A percentile compares a stretch with the other conserved stretches of the same genome.
These are phyloP conservation scores for Drosophila colorata DNA, from an alignment of 2,888 invertebrate genomes.

Conservation along the genomic window DNA sequence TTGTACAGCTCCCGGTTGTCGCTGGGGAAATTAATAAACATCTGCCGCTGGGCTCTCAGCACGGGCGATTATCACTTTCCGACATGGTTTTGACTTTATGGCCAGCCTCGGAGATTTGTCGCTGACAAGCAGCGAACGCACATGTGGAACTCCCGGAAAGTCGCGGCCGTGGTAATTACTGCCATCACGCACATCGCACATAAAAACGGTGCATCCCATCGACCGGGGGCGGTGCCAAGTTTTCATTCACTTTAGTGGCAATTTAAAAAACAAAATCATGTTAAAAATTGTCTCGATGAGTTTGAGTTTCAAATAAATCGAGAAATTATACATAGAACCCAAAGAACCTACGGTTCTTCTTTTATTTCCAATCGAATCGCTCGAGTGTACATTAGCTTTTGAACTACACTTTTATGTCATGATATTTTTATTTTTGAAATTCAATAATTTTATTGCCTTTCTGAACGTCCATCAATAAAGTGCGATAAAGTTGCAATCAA, in stretches of 20 bases:
- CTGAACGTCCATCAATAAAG: slow-evolving; percentile 11
- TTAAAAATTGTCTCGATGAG: slow-evolving; percentile 1
- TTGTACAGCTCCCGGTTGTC: background rate
- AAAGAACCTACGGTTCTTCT: background rate
- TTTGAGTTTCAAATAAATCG: no score
- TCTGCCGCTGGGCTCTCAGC: slow-evolving; percentile 46
- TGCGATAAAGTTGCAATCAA: slow-evolving; percentile 21
- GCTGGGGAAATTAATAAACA: slow-evolving; percentile 35
- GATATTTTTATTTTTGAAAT: background rate
- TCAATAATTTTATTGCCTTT: slow-evolving; percentile 9
- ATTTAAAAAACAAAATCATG: slow-evolving; percentile 18
- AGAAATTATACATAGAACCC: background rate
- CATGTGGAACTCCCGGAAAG: slow-evolving; percentile 34
- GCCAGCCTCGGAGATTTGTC: slow-evolving; percentile 66
- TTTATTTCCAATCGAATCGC: background rate
- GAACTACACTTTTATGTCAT: no score
- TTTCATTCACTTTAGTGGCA: slow-evolving; percentile 28
- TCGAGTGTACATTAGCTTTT: background rate
- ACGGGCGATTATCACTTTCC: slow-evolving; percentile 67
- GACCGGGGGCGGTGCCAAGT: slow-evolving; percentile 17
- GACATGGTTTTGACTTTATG: slow-evolving; percentile 69
- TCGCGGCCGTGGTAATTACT: slow-evolving; percentile 52
- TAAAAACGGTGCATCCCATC: slow-evolving; percentile 41
- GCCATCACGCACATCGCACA: slow-evolving; percentile 65
- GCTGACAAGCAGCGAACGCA: slow-evolving; percentile 38